Evolutionary conservation across 35 echinoderm and acorn worm genomes (phyloP).

Genomic region (Patiria miniata): DNA sequence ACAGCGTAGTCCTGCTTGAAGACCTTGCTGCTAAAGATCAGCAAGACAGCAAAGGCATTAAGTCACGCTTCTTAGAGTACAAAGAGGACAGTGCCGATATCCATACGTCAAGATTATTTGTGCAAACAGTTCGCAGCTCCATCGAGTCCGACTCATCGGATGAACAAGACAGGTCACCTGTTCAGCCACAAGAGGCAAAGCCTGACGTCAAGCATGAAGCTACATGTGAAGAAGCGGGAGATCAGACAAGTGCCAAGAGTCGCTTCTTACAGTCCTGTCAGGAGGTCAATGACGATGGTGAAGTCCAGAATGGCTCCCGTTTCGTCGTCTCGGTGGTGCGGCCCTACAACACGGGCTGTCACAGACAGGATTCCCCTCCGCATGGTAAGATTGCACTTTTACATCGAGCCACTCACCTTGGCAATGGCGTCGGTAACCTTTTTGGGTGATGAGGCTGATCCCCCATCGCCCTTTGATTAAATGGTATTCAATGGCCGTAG

Average conservation of each 20-base stretch:
- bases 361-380: neutral
- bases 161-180: conserved; percentile 33
- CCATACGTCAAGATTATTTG: conserved; percentile 46
- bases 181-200: conserved; percentile 11
- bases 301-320: neutral
- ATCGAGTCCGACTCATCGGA: conserved; percentile 56
- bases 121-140: conserved; percentile 63
- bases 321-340: conserved; percentile 6
- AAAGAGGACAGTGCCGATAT: conserved; percentile 40
- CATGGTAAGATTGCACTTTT: neutral
- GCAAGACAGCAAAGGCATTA: conserved; percentile 24
- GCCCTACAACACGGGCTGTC: neutral
- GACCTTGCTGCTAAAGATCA: neutral
- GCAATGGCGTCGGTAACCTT: too few species aligned
- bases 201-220: conserved; percentile 19
- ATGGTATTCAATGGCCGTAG: too few species aligned
- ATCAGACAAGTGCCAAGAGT: conserved; percentile 56
- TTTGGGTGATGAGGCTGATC: too few species aligned
- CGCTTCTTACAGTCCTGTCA: conserved; percentile 56
- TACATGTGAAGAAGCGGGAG: conserved; percentile 5
- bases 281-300: neutral
- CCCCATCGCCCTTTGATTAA: too few species aligned
- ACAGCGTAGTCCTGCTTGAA: neutral
- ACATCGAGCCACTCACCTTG: neutral
- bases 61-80: conserved; percentile 33